Base-by-base conservation (phyloP, 92 coral and sea anemone species). In the Phenganax subtilis region DNA sequence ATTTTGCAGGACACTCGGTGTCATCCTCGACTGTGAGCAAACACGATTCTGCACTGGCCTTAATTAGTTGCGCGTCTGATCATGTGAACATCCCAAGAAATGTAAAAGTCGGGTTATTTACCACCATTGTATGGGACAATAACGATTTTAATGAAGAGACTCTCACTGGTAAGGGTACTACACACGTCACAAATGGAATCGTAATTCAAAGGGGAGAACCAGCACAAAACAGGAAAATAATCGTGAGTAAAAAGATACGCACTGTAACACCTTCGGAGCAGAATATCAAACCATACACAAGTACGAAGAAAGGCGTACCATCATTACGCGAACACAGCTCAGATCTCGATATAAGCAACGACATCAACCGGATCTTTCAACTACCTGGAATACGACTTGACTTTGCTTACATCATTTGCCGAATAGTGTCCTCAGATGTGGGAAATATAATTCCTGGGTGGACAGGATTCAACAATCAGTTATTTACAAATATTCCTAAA, bases 381-480 rank as follows among this genome's bases (percentile, higher is more conserved):
- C 11, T 10, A 10, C 63, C 12, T 57, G 63, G 63, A 57, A 57
- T 57, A 16, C 16, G 12, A 10, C 11, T 57, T 16, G 63, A 57
- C 16, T 57, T 57, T 57, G 63, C 63, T 16, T 57, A 57, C 63
- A 57, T 57, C 16, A 16, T 57, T 10, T 57, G 63, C 16, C 63
- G 63, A 16, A 10, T 57, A 57, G 12, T 57, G 16, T 10, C 63
- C 63, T 57, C 16, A 16, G 16, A 10, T 10, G 63, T 16, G 11
- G 63, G 16, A 57, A 16, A 57, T 10, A 16, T 57, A 57, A 16
- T 57, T 10, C 63, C 63, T 10, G 63, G 63, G 10, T 57, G 63
- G 63, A 57, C 63, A 57, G 63, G 71, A 31, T 52, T 70, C 1
- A 88, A 88, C 57, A 88, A 83, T 68, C 54, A 51, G 15, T 84